phyloP scores from a whole-genome alignment of 2,888 invertebrate genomes.

The Heliconius ismenius region DNA sequence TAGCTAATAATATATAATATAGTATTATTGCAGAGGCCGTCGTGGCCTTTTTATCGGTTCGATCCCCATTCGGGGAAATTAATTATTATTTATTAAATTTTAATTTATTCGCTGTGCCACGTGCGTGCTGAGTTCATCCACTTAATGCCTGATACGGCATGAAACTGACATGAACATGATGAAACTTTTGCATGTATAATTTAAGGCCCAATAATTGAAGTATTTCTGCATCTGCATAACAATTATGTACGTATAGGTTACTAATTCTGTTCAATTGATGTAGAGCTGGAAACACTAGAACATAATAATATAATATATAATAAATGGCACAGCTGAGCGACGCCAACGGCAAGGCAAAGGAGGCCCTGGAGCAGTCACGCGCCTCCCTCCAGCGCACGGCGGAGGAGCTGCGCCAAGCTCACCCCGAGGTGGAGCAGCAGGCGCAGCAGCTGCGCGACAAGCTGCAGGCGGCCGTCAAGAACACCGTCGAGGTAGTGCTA shows the following conservation, averaged over 20 bases:
- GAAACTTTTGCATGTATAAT: neutral
- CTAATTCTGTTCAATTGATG: neutral
- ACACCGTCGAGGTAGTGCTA: conserved; percentile 55
- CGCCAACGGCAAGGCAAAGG: conserved; percentile 71
- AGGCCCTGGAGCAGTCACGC: conserved; percentile 61
- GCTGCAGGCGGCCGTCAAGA: conserved; percentile 62
- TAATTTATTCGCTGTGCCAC: too few species aligned
- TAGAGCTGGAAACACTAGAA: neutral
- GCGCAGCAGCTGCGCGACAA: conserved; percentile 60
- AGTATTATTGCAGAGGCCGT: neutral
- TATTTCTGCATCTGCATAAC: neutral
- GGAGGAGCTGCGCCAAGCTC: conserved; percentile 65
- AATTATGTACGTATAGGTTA: neutral
- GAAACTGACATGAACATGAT: too few species aligned
- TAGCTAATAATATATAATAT: neutral
- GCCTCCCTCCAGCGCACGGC: conserved; percentile 58
- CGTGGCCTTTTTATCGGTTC: too few species aligned
- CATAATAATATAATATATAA: neutral
- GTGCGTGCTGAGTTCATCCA: too few species aligned
- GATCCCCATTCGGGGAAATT: too few species aligned
- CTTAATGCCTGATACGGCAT: too few species aligned
- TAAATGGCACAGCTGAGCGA: conserved; percentile 55
- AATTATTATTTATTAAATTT: too few species aligned
- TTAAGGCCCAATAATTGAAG: neutral
- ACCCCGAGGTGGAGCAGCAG: conserved; percentile 73